Conservation (phyloP, 2,888 invertebrate species). For the Drosophila mayaguana region DNA sequence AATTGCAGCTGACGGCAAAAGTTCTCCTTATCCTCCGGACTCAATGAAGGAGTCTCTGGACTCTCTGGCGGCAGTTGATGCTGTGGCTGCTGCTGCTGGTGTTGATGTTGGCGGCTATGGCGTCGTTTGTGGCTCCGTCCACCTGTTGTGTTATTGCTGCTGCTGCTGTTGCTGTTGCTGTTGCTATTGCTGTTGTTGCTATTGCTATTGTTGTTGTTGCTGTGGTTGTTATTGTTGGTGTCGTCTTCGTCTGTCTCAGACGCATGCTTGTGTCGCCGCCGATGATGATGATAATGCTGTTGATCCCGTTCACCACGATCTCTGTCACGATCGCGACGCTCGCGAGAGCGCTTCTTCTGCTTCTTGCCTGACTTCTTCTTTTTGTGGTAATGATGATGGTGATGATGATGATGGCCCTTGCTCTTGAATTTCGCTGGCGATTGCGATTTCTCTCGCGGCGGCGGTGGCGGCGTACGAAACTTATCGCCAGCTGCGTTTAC, state of each 20-base stretch:
- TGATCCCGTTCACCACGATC: constrained; percentile 47
- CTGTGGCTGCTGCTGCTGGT: constrained; percentile 4
- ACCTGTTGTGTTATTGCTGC: constrained; percentile 30
- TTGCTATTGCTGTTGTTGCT: constrained; percentile 42
- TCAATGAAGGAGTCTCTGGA: constrained; percentile 57
- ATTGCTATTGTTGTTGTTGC: constrained; percentile 40
- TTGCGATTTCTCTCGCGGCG: constrained; percentile 48
- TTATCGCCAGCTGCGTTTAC: constrained; percentile 36
- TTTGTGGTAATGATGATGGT: constrained; percentile 72
- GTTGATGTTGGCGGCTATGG: constrained; percentile 46
- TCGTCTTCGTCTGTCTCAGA: constrained; percentile 59
- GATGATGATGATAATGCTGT: constrained; percentile 66
- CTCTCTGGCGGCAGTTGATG: constrained; percentile 25
- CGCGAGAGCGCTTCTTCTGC: constrained; percentile 82
- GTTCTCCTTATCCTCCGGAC: constrained; percentile 83
- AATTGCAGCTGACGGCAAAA: constrained; percentile 77
- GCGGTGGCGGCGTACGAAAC: constrained; percentile 58
- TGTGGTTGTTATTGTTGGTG: constrained; percentile 41
- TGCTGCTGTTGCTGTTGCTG: too few relatives aligned
- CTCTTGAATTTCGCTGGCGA: constrained; percentile 64
- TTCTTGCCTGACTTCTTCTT: constrained; percentile 82
- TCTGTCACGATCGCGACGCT: constrained; percentile 68
- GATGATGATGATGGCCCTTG: constrained; percentile 38
- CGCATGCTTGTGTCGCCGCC: constrained; percentile 80
- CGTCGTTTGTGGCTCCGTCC: constrained; percentile 47